A percentile compares a stretch with the other conserved stretches of the same genome.
Conservation (phyloP, 2,888 invertebrate genomes). For the Dastarcus helophoroides region DNA sequence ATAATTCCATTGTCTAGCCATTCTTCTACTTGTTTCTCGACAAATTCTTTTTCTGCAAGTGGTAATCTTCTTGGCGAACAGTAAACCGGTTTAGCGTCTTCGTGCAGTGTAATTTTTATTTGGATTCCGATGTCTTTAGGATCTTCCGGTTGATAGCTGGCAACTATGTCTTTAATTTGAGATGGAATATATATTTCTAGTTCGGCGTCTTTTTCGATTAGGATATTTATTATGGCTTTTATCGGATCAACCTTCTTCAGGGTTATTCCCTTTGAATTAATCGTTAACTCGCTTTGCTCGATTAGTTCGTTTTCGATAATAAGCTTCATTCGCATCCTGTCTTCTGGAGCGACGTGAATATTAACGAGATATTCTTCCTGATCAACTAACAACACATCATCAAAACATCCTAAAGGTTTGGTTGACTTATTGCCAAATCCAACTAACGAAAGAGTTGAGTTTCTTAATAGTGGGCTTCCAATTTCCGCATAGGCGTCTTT, state of each 20-base stretch:
- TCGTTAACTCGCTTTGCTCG: slow-evolving; percentile 9
- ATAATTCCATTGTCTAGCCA: slow-evolving; percentile 13
- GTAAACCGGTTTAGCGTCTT: too few relatives aligned
- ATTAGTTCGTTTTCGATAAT: slow-evolving; percentile 7
- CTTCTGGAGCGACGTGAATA: slow-evolving; percentile 3
- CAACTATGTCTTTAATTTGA: slow-evolving; percentile 5
- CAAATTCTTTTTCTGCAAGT: slow-evolving; percentile 10
- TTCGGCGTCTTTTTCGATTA: slow-evolving; percentile 1
- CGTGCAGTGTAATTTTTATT: slow-evolving; percentile 12
- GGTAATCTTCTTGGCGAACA: slow-evolving; percentile 12
- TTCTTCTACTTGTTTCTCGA: slow-evolving; percentile 12
- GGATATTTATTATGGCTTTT: not conserved
- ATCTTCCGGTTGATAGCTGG: slow-evolving; percentile 8
- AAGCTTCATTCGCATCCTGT: slow-evolving; percentile 1
- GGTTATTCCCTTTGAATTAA: slow-evolving; percentile 10
- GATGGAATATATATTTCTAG: slow-evolving; percentile 2
- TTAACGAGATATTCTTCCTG: slow-evolving; percentile 4
- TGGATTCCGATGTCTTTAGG: slow-evolving; percentile 6
- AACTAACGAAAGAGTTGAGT: not conserved
- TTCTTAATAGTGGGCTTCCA: not conserved
- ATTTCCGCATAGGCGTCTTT: slow-evolving; percentile 5
- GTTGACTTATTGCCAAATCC: slow-evolving; percentile 2
- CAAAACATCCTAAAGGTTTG: slow-evolving; percentile 5
- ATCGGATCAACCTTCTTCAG: slow-evolving; percentile 4
- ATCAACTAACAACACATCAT: slow-evolving; percentile 1